phyloP scores from a whole-genome alignment of 2,113 vertebrate species.

The Okapia johnstoni region DNA sequence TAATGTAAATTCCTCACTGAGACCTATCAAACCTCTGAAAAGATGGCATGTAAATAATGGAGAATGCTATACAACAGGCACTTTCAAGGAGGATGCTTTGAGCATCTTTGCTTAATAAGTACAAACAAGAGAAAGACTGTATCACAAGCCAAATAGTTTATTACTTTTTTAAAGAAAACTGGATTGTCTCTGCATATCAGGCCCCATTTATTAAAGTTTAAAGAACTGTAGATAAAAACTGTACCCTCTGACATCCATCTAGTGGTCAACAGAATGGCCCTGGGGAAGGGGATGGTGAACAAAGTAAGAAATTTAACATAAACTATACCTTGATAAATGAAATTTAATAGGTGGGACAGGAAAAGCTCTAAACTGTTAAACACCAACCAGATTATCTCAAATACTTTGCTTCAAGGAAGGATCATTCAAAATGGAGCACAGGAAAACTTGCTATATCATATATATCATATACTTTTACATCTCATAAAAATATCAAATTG shows the following conservation, averaged over 20 bases:
- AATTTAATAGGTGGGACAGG: background rate
- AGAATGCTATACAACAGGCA: background rate
- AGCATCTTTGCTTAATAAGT: background rate
- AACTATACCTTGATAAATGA: background rate
- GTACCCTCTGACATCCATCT: background rate
- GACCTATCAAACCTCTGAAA: background rate
- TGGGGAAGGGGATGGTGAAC: background rate
- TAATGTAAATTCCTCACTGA: background rate
- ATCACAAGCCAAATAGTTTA: background rate
- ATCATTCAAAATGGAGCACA: slow-evolving; percentile 27
- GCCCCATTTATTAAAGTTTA: background rate
- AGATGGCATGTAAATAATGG: background rate
- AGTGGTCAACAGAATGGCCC: background rate
- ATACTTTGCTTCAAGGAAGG: background rate
- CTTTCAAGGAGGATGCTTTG: background rate
- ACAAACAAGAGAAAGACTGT: background rate
- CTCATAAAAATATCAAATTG: background rate
- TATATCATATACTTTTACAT: background rate
- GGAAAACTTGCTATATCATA: slow-evolving; percentile 57
- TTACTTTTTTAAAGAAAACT: background rate
- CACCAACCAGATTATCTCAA: background rate
- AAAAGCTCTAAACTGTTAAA: background rate
- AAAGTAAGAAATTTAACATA: background rate
- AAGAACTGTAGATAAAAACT: background rate
- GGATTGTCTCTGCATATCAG: background rate